A percentile compares a stretch with the other conserved stretches of the same genome.
phyloP scores from a whole-genome alignment of 2,113 vertebrate species.

The Cromileptes altivelis region DNA sequence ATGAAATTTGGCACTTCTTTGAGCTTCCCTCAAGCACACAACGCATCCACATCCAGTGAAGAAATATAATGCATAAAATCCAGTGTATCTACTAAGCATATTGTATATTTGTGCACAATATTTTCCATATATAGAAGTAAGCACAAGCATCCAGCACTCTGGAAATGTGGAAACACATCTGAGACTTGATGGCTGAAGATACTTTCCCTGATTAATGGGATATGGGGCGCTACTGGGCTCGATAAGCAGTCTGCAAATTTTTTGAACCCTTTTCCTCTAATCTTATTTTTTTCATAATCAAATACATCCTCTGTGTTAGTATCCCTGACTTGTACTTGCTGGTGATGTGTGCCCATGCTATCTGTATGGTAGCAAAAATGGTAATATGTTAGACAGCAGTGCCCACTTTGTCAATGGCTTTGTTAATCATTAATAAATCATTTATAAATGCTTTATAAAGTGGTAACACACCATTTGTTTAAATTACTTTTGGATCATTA shows the following conservation, averaged over 20 bases:
- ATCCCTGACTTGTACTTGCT: constrained; percentile 13
- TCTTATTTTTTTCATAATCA: not conserved
- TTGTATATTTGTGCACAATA: constrained; percentile 16
- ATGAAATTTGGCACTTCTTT: constrained; percentile 62
- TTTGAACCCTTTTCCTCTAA: not conserved
- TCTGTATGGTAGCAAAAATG: not conserved
- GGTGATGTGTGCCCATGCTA: not conserved
- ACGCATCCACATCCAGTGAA: constrained; percentile 21
- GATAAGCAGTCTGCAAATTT: not conserved
- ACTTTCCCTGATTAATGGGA: constrained; percentile 5
- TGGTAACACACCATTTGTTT: not conserved
- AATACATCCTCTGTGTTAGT: constrained; percentile 28
- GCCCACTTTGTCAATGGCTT: not conserved
- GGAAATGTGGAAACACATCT: constrained; percentile 2
- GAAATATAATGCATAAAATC: constrained; percentile 20
- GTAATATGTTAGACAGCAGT: not conserved
- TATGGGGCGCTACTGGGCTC: not conserved
- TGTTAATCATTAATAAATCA: not conserved
- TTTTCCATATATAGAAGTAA: constrained; percentile 2
- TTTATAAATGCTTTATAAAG: not conserved
- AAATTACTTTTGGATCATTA: not conserved
- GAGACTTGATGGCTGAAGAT: constrained; percentile 12
- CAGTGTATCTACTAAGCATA: constrained; percentile 8
- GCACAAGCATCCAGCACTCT: not conserved
- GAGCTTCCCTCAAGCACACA: constrained; percentile 32